Percentiles rank a stretch among this genome's conserved stretches.
Evolutionary conservation across 2,888 invertebrate genomes (phyloP).

Genomic region (Stratiomys singularior): DNA sequence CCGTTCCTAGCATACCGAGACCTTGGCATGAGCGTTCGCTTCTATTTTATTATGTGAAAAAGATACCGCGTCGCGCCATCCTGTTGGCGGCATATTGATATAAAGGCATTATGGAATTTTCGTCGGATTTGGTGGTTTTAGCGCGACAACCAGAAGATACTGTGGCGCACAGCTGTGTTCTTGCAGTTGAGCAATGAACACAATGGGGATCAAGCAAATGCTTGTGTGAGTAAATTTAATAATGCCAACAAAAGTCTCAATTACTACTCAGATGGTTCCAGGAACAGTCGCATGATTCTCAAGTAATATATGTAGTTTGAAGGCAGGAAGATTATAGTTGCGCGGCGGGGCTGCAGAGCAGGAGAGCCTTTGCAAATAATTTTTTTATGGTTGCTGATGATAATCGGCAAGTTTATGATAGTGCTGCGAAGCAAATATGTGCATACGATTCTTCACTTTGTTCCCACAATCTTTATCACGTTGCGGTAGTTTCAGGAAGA

Average conservation of each 20-base stretch:
- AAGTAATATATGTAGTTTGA: too few relatives aligned
- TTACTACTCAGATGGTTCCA: too few relatives aligned
- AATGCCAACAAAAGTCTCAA: too few relatives aligned
- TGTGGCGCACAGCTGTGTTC: neutral
- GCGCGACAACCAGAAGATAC: neutral
- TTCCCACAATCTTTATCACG: neutral
- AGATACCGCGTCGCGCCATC: neutral
- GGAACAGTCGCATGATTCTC: too few relatives aligned
- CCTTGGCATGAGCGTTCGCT: neutral
- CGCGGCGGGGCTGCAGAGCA: neutral
- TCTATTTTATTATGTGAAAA: neutral
- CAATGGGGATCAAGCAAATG: too few relatives aligned
- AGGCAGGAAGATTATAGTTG: too few relatives aligned
- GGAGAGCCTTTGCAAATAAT: neutral
- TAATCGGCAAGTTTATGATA: neutral
- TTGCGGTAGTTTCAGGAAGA: constrained; percentile 19
- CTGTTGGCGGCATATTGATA: constrained; percentile 11
- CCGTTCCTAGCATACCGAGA: neutral
- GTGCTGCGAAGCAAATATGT: neutral
- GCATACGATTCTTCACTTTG: neutral
- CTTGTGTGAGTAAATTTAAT: too few relatives aligned
- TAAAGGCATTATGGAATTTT: constrained; percentile 13
- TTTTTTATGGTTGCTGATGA: neutral
- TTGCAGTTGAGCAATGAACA: neutral
- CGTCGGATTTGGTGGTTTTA: neutral